phyloP scores from a whole-genome alignment of 53 echinoderm and acorn worm genomes.

The Echinometra lucunter region DNA sequence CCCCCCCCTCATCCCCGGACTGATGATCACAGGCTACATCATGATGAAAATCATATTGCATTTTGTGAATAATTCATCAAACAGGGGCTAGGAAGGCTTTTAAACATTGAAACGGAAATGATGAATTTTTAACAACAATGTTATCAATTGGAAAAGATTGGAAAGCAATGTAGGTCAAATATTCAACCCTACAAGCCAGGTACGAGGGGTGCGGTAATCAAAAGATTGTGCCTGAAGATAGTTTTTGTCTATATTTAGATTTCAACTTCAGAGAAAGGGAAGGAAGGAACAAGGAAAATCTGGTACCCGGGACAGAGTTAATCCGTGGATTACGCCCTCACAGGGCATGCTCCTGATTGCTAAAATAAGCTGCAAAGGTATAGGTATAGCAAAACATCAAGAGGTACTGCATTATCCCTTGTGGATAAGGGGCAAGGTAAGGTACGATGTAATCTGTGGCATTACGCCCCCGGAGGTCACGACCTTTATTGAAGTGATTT shows the following conservation, averaged over 20 bases:
- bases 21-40: too few relatives aligned
- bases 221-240: neutral
- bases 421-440: too few relatives aligned
- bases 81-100: too few relatives aligned
- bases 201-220: neutral
- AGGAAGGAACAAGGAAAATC: neutral
- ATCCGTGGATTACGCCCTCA: slow-evolving; percentile 2
- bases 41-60: too few relatives aligned
- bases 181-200: neutral
- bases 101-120: too few relatives aligned
- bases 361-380: too few relatives aligned
- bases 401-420: too few relatives aligned
- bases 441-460: neutral
- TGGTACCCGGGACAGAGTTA: neutral
- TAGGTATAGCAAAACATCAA: too few relatives aligned
- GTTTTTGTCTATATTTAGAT: neutral
- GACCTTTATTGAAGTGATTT: neutral
- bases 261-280: neutral
- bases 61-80: too few relatives aligned
- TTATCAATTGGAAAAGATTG: neutral
- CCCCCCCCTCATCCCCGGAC: too few relatives aligned
- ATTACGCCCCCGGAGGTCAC: neutral
- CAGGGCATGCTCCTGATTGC: neutral
- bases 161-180: neutral
- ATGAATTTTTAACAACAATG: neutral